Evolutionary conservation across 2,797 vertebrate species (phyloP).

Genomic region (Crax fasciolata): DNA sequence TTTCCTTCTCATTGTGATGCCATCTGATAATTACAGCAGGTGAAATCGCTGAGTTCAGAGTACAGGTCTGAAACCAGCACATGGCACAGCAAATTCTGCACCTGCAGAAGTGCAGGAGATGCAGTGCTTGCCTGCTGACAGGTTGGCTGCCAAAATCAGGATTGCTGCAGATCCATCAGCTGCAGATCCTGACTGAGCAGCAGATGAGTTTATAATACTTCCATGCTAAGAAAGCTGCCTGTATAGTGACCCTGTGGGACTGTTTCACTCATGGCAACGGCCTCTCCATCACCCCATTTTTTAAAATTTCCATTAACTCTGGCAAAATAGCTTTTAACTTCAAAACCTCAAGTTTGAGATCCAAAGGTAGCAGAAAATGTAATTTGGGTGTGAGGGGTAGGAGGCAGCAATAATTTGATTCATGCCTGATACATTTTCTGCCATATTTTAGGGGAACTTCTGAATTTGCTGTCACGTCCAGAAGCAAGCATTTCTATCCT

Average conservation of each 20-base stretch:
- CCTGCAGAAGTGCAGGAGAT: not conserved
- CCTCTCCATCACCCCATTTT: no score
- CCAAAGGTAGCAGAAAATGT: not conserved
- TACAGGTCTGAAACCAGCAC: rapidly evolving
- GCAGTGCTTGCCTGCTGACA: not conserved
- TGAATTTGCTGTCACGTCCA: not conserved
- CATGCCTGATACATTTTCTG: not conserved
- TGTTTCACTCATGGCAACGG: not conserved
- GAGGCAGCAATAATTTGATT: not conserved
- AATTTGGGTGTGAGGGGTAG: not conserved
- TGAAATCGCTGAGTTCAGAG: not conserved
- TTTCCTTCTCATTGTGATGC: not conserved
- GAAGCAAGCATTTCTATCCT: not conserved
- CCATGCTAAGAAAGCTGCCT: not conserved
- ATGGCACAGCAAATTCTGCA: not conserved
- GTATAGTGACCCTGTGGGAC: not conserved
- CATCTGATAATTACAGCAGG: not conserved
- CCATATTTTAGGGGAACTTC: not conserved
- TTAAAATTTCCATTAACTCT: not conserved
- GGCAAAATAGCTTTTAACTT: not conserved
- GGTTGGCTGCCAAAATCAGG: not conserved
- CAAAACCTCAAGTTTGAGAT: not conserved
- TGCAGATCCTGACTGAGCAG: not conserved
- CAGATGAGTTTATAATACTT: not conserved
- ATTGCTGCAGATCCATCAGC: not conserved